A percentile compares a stretch with the other conserved stretches of the same genome.
Conservation (phyloP, 2,113 vertebrate species). For the Hydrochoerus hydrochaeris region DNA sequence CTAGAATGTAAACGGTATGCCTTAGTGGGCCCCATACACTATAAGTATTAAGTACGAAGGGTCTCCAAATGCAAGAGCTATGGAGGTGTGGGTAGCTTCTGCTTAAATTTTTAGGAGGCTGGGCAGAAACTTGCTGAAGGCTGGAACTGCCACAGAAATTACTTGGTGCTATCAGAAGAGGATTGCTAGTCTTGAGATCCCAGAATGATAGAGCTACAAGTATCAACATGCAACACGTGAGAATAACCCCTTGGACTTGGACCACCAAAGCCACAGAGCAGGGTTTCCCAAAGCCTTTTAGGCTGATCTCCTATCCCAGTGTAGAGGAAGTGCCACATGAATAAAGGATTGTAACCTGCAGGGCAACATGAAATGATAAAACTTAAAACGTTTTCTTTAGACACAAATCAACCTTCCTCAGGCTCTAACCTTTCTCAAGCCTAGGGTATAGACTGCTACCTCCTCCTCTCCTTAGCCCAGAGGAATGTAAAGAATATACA, state of each 20-base stretch:
- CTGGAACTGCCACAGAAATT: neutral
- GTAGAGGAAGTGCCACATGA: neutral
- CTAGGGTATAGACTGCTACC: neutral
- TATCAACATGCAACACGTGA: neutral
- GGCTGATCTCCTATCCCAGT: neutral
- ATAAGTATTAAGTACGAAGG: neutral
- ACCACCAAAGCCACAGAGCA: neutral
- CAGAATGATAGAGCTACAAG: neutral
- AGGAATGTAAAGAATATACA: neutral
- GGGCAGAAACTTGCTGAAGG: neutral
- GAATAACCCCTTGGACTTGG: neutral
- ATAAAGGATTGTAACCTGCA: too few species aligned
- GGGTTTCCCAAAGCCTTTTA: neutral
- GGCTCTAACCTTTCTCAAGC: too few species aligned
- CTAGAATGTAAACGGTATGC: neutral
- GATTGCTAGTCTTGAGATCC: neutral
- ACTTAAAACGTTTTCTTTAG: too few species aligned
- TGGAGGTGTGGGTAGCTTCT: neutral
- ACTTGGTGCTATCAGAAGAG: neutral
- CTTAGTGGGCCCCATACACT: neutral
- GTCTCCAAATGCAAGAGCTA: neutral
- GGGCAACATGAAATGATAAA: too few species aligned
- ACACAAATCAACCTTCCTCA: too few species aligned
- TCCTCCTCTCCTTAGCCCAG: neutral
- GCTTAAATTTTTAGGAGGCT: neutral